Evolutionary conservation across 2,888 invertebrate genomes (phyloP), one percentile per base, ranked within the genome.

Genomic region (Caradrina clavipalpis): DNA sequence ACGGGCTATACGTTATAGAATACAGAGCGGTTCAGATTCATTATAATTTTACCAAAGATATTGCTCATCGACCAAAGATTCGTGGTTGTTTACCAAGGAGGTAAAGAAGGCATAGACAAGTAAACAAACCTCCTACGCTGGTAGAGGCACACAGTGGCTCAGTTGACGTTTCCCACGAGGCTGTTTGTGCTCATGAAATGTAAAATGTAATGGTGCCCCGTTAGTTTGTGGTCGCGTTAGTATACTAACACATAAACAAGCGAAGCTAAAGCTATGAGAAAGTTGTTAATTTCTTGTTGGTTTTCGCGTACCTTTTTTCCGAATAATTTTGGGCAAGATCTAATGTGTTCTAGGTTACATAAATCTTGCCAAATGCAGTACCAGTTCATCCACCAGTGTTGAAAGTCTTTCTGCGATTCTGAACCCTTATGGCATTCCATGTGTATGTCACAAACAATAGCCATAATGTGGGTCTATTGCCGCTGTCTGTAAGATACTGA

Each of bases 101-200:
- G 42, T 35, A 39, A 66, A 69, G 69, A 69, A 49, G 45, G 31
- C 17, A 62, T 62, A 78, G 58, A 49, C 39, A 73, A 78, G 62
- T 56, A 77, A 65, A 77, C 62, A 68, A 60, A 62, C 69, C 81
- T 68, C 84, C 78, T 82, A 80, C 81, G 39, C 62, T 42, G 57
- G 73, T 75, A 78, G 83, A 82, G 73, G 78, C 73, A 75, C 79
- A 80, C 76, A 51, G 73, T 61, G 80, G 78, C 68, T 83, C 68
- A 87, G 91, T 91, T 92, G 92, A 91, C 88, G 88, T 89, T 93
- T 94, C 94, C 91, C 93, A 94, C 93, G 93, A 80, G 73, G 80
- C 79, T 84, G 88, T 87, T 88, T 86, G 90, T 84, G 86, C 87
- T 87, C 87, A 87, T 90, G 89, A 91, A 89, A 90, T 89, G 90